A percentile compares a stretch with the other conserved stretches of the same genome.
phyloP scores from a whole-genome alignment of 2,113 vertebrate genomes.

The Baryphthengus martii region DNA sequence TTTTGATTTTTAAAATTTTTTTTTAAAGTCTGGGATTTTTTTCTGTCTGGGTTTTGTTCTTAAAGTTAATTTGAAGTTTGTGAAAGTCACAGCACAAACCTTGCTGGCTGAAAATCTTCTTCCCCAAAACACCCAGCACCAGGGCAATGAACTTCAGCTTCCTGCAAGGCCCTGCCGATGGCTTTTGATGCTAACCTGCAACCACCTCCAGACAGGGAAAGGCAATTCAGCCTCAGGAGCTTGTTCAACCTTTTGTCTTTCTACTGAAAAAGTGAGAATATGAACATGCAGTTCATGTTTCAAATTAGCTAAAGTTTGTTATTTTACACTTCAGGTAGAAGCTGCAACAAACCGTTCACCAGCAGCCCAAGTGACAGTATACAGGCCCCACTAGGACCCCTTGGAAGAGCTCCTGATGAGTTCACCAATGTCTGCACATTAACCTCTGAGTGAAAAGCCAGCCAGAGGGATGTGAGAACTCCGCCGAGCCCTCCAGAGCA shows the following conservation, averaged over 20 bases:
- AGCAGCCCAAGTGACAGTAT: constrained; percentile 24
- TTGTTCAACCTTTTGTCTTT: background rate
- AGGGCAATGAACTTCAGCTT: background rate
- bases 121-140: background rate
- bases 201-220: background rate
- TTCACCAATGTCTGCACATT: constrained; percentile 52
- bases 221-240: background rate
- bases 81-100: background rate
- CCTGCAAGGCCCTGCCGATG: background rate
- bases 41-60: constrained; percentile 46
- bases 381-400: constrained; percentile 38
- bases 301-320: constrained; percentile 67
- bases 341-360: constrained; percentile 35
- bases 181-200: background rate
- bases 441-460: constrained; percentile 35
- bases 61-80: background rate
- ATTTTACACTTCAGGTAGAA: constrained; percentile 60
- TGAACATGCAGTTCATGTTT: constrained; percentile 50
- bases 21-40: background rate
- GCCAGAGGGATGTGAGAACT: constrained; percentile 31
- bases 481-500: constrained; percentile 2
- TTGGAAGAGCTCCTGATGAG: constrained; percentile 53
- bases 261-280: constrained; percentile 33
- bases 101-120: background rate
- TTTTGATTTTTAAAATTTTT: background rate